These are phyloP conservation scores for Canis aureus DNA, from an alignment of 2,113 vertebrate species.

Conservation along the genomic window DNA sequence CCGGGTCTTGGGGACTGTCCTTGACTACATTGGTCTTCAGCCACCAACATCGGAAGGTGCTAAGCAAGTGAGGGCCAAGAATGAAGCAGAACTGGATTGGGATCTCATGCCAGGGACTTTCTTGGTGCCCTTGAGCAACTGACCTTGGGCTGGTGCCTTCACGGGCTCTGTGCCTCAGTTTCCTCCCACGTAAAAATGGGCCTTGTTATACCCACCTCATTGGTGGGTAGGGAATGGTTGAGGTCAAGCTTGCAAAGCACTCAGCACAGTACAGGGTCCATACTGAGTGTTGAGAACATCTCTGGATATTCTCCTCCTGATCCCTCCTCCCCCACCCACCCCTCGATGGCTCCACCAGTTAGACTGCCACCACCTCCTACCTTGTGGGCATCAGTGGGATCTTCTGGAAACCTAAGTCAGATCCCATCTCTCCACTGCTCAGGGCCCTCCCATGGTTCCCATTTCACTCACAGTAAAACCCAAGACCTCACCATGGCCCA, in stretches of 20 bases:
- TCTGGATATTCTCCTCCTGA: not conserved
- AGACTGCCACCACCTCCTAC: not conserved
- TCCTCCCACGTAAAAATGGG: constrained; percentile 4
- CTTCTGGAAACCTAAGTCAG: not conserved
- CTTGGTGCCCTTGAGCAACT: not conserved
- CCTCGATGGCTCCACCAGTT: not conserved
- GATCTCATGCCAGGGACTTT: not conserved
- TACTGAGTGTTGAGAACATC: not conserved
- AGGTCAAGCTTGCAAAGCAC: not conserved
- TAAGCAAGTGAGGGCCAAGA: not conserved
- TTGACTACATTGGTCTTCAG: not conserved
- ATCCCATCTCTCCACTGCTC: not conserved
- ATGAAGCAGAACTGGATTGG: not conserved
- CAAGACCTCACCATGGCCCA: not conserved
- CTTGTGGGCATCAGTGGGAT: not conserved
- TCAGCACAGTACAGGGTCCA: too few relatives aligned
- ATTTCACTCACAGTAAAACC: not conserved
- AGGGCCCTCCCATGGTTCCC: not conserved
- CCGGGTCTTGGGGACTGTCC: not conserved
- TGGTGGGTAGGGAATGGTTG: not conserved
- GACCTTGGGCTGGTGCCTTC: not conserved
- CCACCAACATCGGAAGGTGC: not conserved
- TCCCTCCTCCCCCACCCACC: not conserved
- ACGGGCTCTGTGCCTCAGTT: not conserved
- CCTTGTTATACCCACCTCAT: not conserved